A percentile compares a stretch with the other conserved stretches of the same genome.
These are phyloP conservation scores for Enteromius unitaeniatus DNA, from an alignment of 2,797 vertebrate species.

Conservation along the genomic window DNA sequence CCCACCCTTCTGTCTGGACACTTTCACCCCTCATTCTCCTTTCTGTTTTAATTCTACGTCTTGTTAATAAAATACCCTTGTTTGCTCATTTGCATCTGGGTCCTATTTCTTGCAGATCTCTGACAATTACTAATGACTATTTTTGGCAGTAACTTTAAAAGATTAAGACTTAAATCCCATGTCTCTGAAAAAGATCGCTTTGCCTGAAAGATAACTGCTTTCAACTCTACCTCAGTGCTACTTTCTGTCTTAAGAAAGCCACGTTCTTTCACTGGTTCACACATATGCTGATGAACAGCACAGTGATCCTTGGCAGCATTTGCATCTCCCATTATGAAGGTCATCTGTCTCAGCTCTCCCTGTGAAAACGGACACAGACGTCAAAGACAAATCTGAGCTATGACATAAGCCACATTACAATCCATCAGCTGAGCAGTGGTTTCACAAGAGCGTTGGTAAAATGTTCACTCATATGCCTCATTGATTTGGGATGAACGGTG, in stretches of 20 bases:
- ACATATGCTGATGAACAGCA: slow-evolving; percentile 62
- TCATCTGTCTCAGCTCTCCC: slow-evolving; percentile 82
- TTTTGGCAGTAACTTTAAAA: too few relatives aligned
- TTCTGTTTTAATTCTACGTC: too few relatives aligned
- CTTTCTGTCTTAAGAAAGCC: slow-evolving; percentile 26
- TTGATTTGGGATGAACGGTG: background rate
- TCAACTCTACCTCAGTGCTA: slow-evolving; percentile 45
- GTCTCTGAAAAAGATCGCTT: background rate
- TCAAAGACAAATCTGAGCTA: slow-evolving; percentile 27
- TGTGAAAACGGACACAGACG: slow-evolving; percentile 63
- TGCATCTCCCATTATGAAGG: slow-evolving; percentile 81
- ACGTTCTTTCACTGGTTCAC: slow-evolving; percentile 51
- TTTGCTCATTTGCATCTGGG: too few relatives aligned
- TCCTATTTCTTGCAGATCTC: too few relatives aligned
- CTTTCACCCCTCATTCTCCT: too few relatives aligned
- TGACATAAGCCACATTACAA: slow-evolving; percentile 13
- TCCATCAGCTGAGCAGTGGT: background rate
- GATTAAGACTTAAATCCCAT: background rate
- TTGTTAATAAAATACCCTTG: too few relatives aligned
- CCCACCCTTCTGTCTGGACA: too few relatives aligned
- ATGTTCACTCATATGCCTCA: background rate
- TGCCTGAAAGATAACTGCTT: background rate
- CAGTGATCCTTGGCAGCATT: slow-evolving; percentile 76
- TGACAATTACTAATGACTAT: too few relatives aligned
- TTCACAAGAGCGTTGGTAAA: slow-evolving; percentile 8